Conservation (phyloP, 2,888 invertebrate genomes). For the Mythimna loreyi region DNA sequence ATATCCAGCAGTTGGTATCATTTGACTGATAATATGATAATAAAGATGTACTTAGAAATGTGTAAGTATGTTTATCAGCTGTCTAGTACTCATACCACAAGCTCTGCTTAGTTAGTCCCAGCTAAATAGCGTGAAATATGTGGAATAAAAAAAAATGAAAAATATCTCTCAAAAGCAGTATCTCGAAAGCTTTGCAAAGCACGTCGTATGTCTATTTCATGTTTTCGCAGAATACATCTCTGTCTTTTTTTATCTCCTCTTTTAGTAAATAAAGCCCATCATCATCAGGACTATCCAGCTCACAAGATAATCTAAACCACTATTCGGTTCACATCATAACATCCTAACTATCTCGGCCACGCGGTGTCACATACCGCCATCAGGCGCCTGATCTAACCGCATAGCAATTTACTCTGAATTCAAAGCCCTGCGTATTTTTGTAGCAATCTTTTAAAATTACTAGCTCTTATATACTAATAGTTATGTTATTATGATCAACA, state of each 20-base stretch:
- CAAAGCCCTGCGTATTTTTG: slow-evolving; percentile 84
- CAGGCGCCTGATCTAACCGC: slow-evolving; percentile 71
- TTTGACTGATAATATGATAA: too few species aligned
- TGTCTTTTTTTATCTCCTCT: background rate
- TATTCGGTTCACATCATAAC: background rate
- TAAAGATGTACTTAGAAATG: too few species aligned
- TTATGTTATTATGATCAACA: background rate
- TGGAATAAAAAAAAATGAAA: too few species aligned
- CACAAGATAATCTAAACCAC: slow-evolving; percentile 23
- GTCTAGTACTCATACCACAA: too few species aligned
- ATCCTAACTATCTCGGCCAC: slow-evolving; percentile 16
- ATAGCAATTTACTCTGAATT: slow-evolving; percentile 84
- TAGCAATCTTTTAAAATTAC: slow-evolving; percentile 89
- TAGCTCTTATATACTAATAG: slow-evolving; percentile 61
- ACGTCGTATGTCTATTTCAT: too few species aligned
- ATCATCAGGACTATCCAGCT: slow-evolving; percentile 10
- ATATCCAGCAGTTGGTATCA: too few species aligned
- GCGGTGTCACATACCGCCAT: slow-evolving; percentile 40
- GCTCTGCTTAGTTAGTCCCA: too few species aligned
- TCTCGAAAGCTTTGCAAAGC: too few species aligned
- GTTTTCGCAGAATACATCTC: too few species aligned
- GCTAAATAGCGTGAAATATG: too few species aligned
- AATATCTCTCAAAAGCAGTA: too few species aligned
- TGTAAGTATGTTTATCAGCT: too few species aligned
- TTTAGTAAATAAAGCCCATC: background rate